Evolutionary conservation across 2,888 invertebrate species (phyloP), one percentile per base, ranked within the genome.

Genomic region (Desoria tigrina): DNA sequence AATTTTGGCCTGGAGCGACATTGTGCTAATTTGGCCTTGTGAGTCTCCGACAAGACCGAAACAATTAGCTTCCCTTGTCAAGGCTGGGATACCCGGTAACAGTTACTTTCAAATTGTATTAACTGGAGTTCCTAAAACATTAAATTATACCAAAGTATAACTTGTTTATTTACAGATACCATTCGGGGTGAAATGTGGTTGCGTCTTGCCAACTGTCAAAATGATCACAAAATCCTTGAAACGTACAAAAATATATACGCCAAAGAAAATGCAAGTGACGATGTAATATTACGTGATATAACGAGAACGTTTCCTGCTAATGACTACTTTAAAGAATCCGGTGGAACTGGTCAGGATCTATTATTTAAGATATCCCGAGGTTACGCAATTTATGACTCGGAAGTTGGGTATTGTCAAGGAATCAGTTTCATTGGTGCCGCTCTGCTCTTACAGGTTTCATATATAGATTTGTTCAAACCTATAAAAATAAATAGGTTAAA

Each of bases 391-490:
- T 92, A 95, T 80, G 99, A 99, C 80, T 88, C 89, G 66, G 99
- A 99, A 83, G 94, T 99, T 69, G 96, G 96, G 63, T 99, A 99
- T 82, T 99, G 98, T 80, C 99, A 99, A 82, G 99, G 99, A 6
- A 85, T 98, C 67, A 98, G 97, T 81, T 99, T 99, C 81, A 84
- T 99, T 42, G 96, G 95, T 42, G 99, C 99, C 69, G 94, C 97
- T 59, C 83, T 99, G 64, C 83, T 99, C 32, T 83, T 67, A 23
- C 67, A 67, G 55, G 63, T 63, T 49, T 7, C n/a, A n/a, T n/a
- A n/a, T n/a, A n/a, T n/a, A n/a, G n/a, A 14, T 2, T 24, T 9
- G 21, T 54, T 9, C 24, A 26, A 27, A n/a, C n/a, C n/a, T n/a
- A n/a, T n/a, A n/a, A n/a, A n/a, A n/a, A n/a, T n/a, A n/a, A n/a